Conservation (phyloP, 2,113 vertebrate genomes). For the Nibea albiflora region DNA sequence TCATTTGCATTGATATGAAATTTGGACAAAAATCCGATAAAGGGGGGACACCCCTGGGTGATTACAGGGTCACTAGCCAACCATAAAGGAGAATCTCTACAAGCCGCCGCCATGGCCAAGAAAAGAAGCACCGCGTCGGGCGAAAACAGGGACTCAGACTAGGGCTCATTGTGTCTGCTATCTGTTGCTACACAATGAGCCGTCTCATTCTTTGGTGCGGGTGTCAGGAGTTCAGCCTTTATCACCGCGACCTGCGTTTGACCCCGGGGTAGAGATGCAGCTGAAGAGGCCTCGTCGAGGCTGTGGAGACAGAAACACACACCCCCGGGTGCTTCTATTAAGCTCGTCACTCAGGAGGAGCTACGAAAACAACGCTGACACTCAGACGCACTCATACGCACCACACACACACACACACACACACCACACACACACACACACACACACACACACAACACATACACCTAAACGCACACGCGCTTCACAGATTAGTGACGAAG, state of each 20-base stretch:
- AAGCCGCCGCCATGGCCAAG: conserved; percentile 32
- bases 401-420: neutral
- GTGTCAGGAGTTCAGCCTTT: conserved; percentile 82
- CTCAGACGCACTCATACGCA: conserved; percentile 8
- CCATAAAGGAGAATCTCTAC: conserved; percentile 65
- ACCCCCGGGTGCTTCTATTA: conserved; percentile 52
- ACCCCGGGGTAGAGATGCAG: conserved; percentile 75
- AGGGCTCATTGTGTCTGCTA: conserved; percentile 75
- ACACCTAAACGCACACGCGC: neutral
- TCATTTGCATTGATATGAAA: conserved; percentile 79
- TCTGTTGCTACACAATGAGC: conserved; percentile 77
- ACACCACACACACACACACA: neutral
- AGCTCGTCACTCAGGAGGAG: conserved; percentile 63
- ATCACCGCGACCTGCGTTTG: conserved; percentile 73
- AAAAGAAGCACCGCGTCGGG: conserved; percentile 54
- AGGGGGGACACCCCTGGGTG: conserved; percentile 45
- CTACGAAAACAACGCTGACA: conserved; percentile 43
- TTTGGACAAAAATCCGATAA: conserved; percentile 59
- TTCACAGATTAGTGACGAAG: conserved; percentile 24
- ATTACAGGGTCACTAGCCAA: conserved; percentile 68
- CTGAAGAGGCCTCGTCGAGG: conserved; percentile 62
- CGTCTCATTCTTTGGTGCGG: conserved; percentile 66
- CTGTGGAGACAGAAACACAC: conserved; percentile 46
- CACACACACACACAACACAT: neutral
- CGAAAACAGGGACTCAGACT: conserved; percentile 56